Evolutionary conservation across 2,797 vertebrate species (phyloP), one percentile per base, ranked within the genome.

Genomic region (Centropyge bicolor): DNA sequence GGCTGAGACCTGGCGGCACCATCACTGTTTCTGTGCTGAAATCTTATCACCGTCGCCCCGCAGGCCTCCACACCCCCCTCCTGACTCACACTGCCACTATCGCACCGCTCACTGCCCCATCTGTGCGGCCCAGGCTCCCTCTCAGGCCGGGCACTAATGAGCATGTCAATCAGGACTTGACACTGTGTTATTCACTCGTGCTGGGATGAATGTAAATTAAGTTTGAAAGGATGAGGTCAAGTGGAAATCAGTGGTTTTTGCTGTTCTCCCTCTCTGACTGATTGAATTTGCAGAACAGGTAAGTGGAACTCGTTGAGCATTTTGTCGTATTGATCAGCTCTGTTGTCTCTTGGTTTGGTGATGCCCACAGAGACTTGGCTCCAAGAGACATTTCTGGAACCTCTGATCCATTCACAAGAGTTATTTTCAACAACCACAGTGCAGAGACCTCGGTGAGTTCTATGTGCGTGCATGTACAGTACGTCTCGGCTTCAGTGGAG

Each of bases 361-460:
- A 72, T 61, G 12, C 64, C 74, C 40, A 8, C 91, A 98, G 97
- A 89, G 97, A 97, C 89, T 91, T 98, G 91, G 97, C 97, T 16
- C 96, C 97, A 0, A 94, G 97, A 62, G 98, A 98, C 83, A 93
- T 95, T 78, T 96, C 96, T 0, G 97, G 98, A 57, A 96, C 97
- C 0, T 98, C 97, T 0, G 98, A 98, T 91, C 97, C 98, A 0
- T 98, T 98, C 3, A 95, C 95, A 6, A 94, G 95, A 52, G 92
- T 98, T 71, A 95, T 96, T 20, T 97, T 96, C 94, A 97, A 97
- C 35, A 95, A 95, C 89, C 96, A 92, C 88, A 96, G 94, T 8
- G 75, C 94, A 57, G 97, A 98, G 93, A 98, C 97, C 0, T 94
- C 97, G 43, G 97, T 98, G 92, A 99, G 97, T 76, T 59, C 49